Percentiles rank a stretch among this genome's conserved stretches.
phyloP scores from a whole-genome alignment of 2,888 invertebrate genomes.

The Lycocerus yunnanus region DNA sequence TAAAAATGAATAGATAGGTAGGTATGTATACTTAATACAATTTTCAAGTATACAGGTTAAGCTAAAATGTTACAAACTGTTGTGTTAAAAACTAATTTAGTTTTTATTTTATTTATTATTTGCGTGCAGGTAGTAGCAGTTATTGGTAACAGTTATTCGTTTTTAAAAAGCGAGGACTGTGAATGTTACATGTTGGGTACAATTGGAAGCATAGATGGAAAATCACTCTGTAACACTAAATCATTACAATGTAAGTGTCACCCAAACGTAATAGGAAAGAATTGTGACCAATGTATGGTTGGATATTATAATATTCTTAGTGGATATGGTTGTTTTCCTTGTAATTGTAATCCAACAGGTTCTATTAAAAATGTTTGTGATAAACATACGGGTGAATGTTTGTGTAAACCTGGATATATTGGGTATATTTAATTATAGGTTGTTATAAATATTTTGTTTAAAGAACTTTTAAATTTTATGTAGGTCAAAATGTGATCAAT shows the following conservation, averaged over 20 bases:
- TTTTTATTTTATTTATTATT: no score
- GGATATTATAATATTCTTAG: constrained; percentile 79
- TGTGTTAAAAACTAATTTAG: not conserved
- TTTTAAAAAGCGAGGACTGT: constrained; percentile 57
- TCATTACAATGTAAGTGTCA: constrained; percentile 78
- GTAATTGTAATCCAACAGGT: constrained; percentile 83
- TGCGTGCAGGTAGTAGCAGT: not conserved
- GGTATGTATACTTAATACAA: not conserved
- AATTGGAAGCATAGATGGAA: constrained; percentile 69
- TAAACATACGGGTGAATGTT: constrained; percentile 77
- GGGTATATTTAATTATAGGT: constrained; percentile 59
- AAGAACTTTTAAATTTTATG: not conserved
- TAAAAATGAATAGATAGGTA: not conserved
- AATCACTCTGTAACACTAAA: constrained; percentile 73
- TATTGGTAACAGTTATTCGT: not conserved
- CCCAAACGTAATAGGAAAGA: constrained; percentile 72
- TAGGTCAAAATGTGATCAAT: constrained; percentile 70
- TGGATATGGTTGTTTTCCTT: constrained; percentile 80
- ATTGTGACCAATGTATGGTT: constrained; percentile 77
- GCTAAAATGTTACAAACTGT: not conserved
- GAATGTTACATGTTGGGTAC: constrained; percentile 83
- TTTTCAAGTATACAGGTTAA: not conserved
- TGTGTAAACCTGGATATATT: constrained; percentile 79
- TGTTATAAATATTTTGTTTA: not conserved
- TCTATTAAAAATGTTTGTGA: constrained; percentile 81